Evolutionary conservation across 2,888 invertebrate genomes (phyloP).

Genomic region (Aphelenchoides bicaudatus): DNA sequence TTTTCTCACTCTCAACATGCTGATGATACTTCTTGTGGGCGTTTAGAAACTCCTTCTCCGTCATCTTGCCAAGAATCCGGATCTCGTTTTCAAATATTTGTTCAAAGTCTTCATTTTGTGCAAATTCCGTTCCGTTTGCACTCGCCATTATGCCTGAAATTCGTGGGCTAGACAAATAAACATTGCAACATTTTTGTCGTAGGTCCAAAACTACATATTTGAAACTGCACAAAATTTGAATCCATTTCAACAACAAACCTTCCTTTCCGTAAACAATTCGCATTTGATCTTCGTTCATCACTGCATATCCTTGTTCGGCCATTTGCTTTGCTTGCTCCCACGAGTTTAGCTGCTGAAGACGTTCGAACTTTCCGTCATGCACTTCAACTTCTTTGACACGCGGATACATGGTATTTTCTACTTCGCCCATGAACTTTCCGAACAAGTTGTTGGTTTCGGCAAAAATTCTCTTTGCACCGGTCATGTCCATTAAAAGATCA

Average conservation of each 20-base stretch:
- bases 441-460: conserved; percentile 24
- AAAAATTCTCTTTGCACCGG: conserved; percentile 26
- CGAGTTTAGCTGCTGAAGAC: not conserved
- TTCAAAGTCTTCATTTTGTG: not conserved
- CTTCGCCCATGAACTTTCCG: conserved; percentile 22
- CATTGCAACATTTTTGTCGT: too few species aligned
- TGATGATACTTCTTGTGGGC: not conserved
- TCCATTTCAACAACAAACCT: conserved; percentile 4
- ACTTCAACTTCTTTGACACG: conserved; percentile 38
- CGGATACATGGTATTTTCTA: conserved; percentile 40
- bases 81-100: conserved; percentile 5
- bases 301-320: conserved; percentile 2
- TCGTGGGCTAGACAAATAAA: not conserved
- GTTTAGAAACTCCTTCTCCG: not conserved
- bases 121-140: not conserved
- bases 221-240: too few species aligned
- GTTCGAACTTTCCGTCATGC: conserved; percentile 29
- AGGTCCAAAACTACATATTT: too few species aligned
- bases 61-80: not conserved
- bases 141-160: not conserved
- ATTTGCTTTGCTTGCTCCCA: conserved; percentile 3
- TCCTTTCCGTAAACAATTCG: conserved; percentile 12
- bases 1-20: not conserved
- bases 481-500: conserved; percentile 27
- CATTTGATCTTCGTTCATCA: conserved; percentile 17